Evolutionary conservation across 2,113 vertebrate genomes (phyloP).

Genomic region (Pimephales promelas): DNA sequence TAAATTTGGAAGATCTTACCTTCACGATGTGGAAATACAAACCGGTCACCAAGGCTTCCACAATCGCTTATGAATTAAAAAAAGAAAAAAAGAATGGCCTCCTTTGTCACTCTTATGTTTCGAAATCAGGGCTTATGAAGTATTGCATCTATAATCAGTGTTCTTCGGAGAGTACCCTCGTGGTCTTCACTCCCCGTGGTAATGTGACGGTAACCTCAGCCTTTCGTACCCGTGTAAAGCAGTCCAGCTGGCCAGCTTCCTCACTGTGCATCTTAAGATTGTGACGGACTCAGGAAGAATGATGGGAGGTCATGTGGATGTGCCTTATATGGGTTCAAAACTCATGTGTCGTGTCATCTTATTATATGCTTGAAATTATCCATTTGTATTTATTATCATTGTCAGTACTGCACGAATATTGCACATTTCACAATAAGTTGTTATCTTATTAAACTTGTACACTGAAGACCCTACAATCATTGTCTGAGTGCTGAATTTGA

Average conservation of each 20-base stretch:
- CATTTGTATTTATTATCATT: constrained; percentile 36
- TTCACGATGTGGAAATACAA: too few relatives aligned
- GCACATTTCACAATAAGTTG: constrained; percentile 69
- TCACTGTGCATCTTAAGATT: constrained; percentile 17
- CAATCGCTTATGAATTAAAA: not conserved
- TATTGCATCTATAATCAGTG: constrained; percentile 16
- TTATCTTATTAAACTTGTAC: constrained; percentile 68
- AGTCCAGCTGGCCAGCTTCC: constrained; percentile 52
- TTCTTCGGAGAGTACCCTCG: constrained; percentile 59
- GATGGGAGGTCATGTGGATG: constrained; percentile 52
- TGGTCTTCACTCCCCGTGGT: constrained; percentile 62
- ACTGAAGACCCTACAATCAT: not conserved
- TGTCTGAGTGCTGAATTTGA: not conserved
- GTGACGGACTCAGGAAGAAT: constrained; percentile 48
- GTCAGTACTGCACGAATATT: constrained; percentile 69
- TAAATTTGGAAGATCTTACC: too few relatives aligned
- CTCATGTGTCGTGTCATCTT: constrained; percentile 62
- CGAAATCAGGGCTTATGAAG: not conserved
- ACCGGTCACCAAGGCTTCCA: not conserved
- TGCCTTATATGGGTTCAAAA: constrained; percentile 67
- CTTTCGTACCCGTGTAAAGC: constrained; percentile 34
- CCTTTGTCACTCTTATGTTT: constrained; percentile 13
- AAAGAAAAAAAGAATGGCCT: not conserved
- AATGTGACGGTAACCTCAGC: constrained; percentile 48
- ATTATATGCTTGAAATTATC: constrained; percentile 56